Percentiles rank a stretch among this genome's conserved stretches.
phyloP scores from a whole-genome alignment of 2,113 vertebrate genomes.

The Sporophila hypoxantha region DNA sequence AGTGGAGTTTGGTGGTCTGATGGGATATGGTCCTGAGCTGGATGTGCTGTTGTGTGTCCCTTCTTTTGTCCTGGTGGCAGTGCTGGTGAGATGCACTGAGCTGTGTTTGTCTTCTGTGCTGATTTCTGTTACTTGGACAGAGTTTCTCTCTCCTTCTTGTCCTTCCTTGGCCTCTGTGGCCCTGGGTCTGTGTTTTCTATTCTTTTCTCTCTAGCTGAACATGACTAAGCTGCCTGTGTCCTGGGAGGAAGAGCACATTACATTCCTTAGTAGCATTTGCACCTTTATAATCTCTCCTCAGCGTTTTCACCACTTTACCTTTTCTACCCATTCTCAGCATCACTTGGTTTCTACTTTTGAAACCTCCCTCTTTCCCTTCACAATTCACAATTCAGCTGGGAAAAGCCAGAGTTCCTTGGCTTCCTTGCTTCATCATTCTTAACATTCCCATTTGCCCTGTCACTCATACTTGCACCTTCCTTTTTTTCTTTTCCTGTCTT shows the following conservation, averaged over 20 bases:
- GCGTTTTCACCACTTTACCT: not conserved
- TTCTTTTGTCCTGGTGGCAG: not conserved
- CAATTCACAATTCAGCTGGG: not conserved
- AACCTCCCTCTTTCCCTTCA: not conserved
- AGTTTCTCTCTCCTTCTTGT: not conserved
- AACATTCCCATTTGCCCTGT: not conserved
- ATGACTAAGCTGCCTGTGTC: not conserved
- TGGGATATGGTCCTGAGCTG: not conserved
- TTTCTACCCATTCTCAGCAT: not conserved
- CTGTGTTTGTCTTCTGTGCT: not conserved
- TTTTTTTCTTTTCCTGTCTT: constrained; percentile 9
- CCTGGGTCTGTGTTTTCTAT: not conserved
- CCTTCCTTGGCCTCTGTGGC: not conserved
- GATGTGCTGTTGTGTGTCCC: not conserved
- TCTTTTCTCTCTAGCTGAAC: not conserved
- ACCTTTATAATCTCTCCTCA: not conserved
- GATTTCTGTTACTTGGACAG: not conserved
- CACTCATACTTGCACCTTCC: not conserved
- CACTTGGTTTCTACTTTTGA: not conserved
- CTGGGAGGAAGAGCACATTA: not conserved
- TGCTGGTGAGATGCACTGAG: not conserved
- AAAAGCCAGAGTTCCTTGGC: not conserved
- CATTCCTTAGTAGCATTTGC: not conserved
- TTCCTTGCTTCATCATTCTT: not conserved
- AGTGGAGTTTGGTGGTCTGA: not conserved